Base-by-base conservation (phyloP, 2,888 invertebrate species). In the Coremacera marginata region DNA sequence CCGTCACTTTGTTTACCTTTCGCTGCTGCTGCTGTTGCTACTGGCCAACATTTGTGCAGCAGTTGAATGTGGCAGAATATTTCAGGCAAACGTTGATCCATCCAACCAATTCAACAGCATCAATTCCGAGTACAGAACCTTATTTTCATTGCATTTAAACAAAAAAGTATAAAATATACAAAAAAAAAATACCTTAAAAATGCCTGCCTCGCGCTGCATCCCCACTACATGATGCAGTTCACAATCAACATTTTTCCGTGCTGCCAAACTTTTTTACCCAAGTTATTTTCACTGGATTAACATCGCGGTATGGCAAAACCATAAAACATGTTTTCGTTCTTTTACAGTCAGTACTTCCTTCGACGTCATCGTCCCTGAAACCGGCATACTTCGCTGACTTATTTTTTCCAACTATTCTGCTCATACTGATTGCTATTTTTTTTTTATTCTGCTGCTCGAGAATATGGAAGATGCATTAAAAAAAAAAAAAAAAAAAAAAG, bases 311-410 rank as follows among this genome's bases (percentile, higher is more conserved):
- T 68, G 25, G 51, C 68, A 51, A 27, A 68, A 51, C 25, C 51
- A 49, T 68, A 27, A 68, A 51, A 68, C 68, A 51, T 51, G 68
- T 68, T 51, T 68, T 51, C 67, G 63, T 34, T 25, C n/a, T 34
- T n/a, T 16, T 34, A n/a, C 63, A 65, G 19, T 37, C 63, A 65
- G 63, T 34, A 37, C 31, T 22, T 27, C 22, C 16, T 5, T 14
- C n/a, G 16, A 5, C 14, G 14, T 11, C 22, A 7, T 60, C 27
- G 27, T 60, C 27, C 19, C 9, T 27, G 60, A 25, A 27, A 11
- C 60, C 60, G 5, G 27, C 27, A 11, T 60, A 22, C 55, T 55
- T 55, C 19, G 14, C 19, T 55, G 19, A 22, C 55, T 22, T 22
- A 22, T 55, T 22, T 55, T n/a, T 22, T 55, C 19, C 19, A 55